Conservation (phyloP, 2,113 vertebrate genomes). For the Hirundichthys speculiger region DNA sequence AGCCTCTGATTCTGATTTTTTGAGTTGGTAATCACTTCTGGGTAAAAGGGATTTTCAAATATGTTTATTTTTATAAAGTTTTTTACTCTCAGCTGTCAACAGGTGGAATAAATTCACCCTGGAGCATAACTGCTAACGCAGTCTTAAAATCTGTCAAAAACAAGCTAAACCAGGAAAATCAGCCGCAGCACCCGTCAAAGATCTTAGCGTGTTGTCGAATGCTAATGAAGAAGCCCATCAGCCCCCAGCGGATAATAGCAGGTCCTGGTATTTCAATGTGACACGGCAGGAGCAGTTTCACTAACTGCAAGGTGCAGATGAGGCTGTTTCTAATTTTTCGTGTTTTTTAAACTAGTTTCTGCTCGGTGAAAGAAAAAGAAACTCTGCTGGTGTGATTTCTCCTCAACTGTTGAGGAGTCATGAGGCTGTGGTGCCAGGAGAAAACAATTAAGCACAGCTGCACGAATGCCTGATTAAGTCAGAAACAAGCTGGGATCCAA, state of each 20-base stretch:
- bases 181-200: constrained; percentile 33
- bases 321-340: too few species aligned
- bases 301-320: constrained; percentile 29
- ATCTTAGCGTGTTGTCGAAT: constrained; percentile 16
- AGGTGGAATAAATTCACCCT: background rate
- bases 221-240: constrained; percentile 36
- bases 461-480: too few species aligned
- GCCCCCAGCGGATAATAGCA: constrained; percentile 22
- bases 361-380: background rate
- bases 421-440: too few species aligned
- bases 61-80: too few species aligned
- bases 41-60: too few species aligned
- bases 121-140: background rate
- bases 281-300: background rate
- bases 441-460: too few species aligned
- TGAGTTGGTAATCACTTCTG: too few species aligned
- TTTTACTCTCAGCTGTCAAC: background rate
- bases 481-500: too few species aligned
- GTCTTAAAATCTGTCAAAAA: constrained; percentile 13
- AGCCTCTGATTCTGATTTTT: too few species aligned
- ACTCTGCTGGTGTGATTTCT: too few species aligned
- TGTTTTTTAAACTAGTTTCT: background rate
- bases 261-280: background rate
- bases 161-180: constrained; percentile 17
- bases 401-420: too few species aligned